Evolutionary conservation across 1,140 invertebrate species (phyloP), one percentile per base, ranked within the genome.

Genomic region (Aleiodes sp.): DNA sequence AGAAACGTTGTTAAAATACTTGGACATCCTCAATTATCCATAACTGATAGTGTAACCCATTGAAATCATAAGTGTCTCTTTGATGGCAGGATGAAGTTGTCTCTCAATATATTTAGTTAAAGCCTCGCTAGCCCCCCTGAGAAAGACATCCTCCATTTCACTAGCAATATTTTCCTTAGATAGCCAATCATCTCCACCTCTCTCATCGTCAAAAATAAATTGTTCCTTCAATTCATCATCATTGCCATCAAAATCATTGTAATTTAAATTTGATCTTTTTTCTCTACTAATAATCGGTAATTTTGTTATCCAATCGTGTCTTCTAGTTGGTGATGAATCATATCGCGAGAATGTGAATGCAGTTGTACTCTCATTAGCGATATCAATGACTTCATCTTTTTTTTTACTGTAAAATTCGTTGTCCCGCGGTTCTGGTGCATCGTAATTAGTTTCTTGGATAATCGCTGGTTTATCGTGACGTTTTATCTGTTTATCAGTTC

Each of bases 31-130:
- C 28, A 66, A 35, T 82, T 83, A 87, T 70, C 93, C 93, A 78
- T 94, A 95, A 41, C 93, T 94, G 70, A 94, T 89, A 1, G 93
- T 94, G 76, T 94, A 95, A 10, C 93, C 93, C 90, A 95, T 92
- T 77, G 93, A 93, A 69, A 91, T 86, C 93, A 94, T 94, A 12
- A 94, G 83, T 1, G 93, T 94, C 75, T 95, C 93, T 80, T 93
- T 94, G 37, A 95, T 93, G 24, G 93, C 93, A 12, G 93, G 92
- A 79, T 95, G 92, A 21, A 94, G 81, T 75, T 94, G 91, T 74
- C 90, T 91, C 78, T 95, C 93, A 89, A 95, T 93, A 74, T 94
- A 94, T 28, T 90, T 92, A 0, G 92, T 94, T 24, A 95, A 78
- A n/a, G 94, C 86, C 4, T 92, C 91, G 64, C 92, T 88, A 21